Evolutionary conservation across 2,113 vertebrate species (phyloP).

Genomic region (Patagioenas fasciata): DNA sequence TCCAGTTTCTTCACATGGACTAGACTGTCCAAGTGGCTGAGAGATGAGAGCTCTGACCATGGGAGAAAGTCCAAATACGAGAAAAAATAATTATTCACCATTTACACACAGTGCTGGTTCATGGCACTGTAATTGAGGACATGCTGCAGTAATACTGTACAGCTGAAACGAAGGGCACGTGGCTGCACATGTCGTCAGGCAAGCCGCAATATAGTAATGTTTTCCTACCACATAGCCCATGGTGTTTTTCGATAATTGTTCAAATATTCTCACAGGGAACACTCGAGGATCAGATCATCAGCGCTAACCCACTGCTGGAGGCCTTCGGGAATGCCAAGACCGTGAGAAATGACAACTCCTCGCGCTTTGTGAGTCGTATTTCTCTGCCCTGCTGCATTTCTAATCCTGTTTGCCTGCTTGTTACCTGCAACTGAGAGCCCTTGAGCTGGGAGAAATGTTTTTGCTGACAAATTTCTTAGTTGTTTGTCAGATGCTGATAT

Average conservation of each 20-base stretch:
- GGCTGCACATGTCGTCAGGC: not conserved
- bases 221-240: not conserved
- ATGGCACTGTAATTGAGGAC: rapidly evolving
- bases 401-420: not conserved
- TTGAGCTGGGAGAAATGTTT: not conserved
- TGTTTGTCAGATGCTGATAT: not conserved
- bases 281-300: slow-evolving; percentile 90
- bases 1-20: not conserved
- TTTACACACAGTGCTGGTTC: not conserved
- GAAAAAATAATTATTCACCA: not conserved
- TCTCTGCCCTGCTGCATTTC: not conserved
- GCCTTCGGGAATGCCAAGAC: slow-evolving; percentile 90
- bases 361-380: slow-evolving; percentile 82
- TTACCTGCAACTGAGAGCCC: not conserved
- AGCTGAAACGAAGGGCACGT: not conserved
- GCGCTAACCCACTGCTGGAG: slow-evolving; percentile 79
- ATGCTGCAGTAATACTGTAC: not conserved
- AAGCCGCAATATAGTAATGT: not conserved
- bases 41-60: not conserved
- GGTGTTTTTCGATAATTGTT: not conserved
- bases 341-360: slow-evolving; percentile 88
- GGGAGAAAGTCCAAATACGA: not conserved
- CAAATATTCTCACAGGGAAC: slow-evolving; percentile 71
- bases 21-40: not conserved
- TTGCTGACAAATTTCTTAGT: not conserved